Percentiles rank a stretch among this genome's conserved stretches.
Conservation (phyloP, 2,113 vertebrate species). For the Aptenodytes patagonicus region DNA sequence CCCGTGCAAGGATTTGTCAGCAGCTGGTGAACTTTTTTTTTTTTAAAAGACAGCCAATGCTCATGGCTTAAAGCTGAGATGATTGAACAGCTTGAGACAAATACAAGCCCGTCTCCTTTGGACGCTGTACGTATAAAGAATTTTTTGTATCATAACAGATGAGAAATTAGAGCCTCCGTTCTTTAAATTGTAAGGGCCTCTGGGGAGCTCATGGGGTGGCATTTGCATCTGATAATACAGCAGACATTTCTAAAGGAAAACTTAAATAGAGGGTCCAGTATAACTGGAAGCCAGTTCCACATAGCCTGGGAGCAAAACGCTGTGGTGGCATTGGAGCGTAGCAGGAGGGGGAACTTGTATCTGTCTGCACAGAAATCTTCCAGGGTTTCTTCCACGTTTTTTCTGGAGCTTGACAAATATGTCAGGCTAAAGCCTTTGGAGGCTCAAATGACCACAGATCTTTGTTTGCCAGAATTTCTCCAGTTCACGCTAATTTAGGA, state of each 20-base stretch:
- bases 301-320: neutral
- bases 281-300: neutral
- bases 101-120: neutral
- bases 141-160: neutral
- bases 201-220: neutral
- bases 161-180: neutral
- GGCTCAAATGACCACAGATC: neutral
- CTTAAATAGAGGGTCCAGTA: neutral
- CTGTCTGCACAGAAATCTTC: neutral
- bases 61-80: neutral
- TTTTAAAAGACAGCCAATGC: neutral
- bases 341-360: neutral
- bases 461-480: neutral
- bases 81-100: neutral
- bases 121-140: fast-evolving
- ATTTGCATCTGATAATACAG: neutral
- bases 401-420: neutral
- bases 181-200: neutral
- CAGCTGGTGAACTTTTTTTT: neutral
- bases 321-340: neutral
- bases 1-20: neutral
- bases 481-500: neutral
- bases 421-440: neutral
- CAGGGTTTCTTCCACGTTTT: neutral
- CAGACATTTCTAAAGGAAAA: neutral